A percentile compares a stretch with the other conserved stretches of the same genome.
These are phyloP conservation scores for Drosophila bocki DNA, from an alignment of 1,140 invertebrate species.

Conservation along the genomic window DNA sequence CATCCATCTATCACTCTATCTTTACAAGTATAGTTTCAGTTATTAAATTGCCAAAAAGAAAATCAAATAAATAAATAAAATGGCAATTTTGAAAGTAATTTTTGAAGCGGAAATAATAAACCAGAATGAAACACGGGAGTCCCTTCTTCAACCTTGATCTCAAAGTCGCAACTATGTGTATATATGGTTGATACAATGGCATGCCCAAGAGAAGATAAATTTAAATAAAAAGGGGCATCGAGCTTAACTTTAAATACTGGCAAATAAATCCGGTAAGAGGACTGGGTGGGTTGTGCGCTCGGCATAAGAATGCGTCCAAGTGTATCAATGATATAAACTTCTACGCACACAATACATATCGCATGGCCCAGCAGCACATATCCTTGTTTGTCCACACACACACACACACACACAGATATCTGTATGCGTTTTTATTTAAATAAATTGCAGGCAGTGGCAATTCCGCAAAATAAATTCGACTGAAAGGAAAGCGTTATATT, in stretches of 20 bases:
- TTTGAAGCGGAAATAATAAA: constrained; percentile 21
- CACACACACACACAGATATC: background rate
- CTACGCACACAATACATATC: constrained; percentile 44
- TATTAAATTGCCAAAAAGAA: constrained; percentile 22
- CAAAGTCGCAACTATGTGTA: constrained; percentile 13
- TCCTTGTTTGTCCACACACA: constrained; percentile 10
- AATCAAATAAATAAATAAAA: constrained; percentile 6
- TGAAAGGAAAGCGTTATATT: background rate
- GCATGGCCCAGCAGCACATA: background rate
- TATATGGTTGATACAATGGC: background rate
- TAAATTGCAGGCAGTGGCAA: constrained; percentile 16
- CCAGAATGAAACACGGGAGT: background rate
- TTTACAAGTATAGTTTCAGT: background rate
- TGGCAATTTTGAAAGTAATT: background rate
- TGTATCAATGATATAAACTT: constrained; percentile 73
- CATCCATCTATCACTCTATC: background rate
- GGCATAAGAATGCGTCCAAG: constrained; percentile 68
- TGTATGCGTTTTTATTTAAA: constrained; percentile 39
- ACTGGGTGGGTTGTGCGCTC: background rate
- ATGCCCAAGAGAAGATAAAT: constrained; percentile 4
- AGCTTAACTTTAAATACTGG: constrained; percentile 37
- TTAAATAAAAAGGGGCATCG: constrained; percentile 31
- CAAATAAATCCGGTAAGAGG: background rate
- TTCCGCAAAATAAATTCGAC: constrained; percentile 38
- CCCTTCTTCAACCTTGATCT: constrained; percentile 12